A percentile compares a stretch with the other conserved stretches of the same genome.
phyloP scores from a whole-genome alignment of 2,888 invertebrate genomes.

The Exephanes ischioxanthus region DNA sequence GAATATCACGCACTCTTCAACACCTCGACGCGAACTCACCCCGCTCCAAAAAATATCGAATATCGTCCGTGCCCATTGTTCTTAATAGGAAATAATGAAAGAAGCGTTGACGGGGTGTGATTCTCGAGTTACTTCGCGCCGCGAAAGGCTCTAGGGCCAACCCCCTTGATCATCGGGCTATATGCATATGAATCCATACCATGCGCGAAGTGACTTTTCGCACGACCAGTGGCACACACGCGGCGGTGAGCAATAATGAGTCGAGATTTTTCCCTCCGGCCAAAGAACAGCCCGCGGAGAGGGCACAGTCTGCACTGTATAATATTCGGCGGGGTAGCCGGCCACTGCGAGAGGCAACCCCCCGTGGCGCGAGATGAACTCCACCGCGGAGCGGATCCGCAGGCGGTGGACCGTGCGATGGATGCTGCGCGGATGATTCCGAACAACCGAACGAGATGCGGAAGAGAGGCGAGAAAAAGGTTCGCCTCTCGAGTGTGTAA shows the following conservation, averaged over 20 bases:
- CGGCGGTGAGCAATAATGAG: slow-evolving; percentile 67
- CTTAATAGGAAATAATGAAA: slow-evolving; percentile 19
- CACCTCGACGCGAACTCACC: neutral
- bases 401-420: slow-evolving; percentile 69
- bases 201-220: slow-evolving; percentile 76
- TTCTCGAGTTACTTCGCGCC: neutral
- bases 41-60: slow-evolving; percentile 30
- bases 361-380: slow-evolving; percentile 64
- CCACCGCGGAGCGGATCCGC: slow-evolving; percentile 31
- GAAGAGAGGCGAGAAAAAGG: slow-evolving; percentile 55
- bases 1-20: too few species aligned
- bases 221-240: slow-evolving; percentile 73
- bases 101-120: slow-evolving; percentile 21
- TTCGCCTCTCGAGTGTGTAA: slow-evolving; percentile 40
- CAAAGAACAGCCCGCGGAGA: slow-evolving; percentile 4
- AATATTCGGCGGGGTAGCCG: slow-evolving; percentile 33
- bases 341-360: slow-evolving; percentile 51
- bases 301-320: neutral
- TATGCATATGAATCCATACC: slow-evolving; percentile 37
- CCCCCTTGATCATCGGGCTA: neutral
- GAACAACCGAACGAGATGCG: slow-evolving; percentile 47
- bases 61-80: slow-evolving; percentile 35
- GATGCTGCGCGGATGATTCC: slow-evolving; percentile 25
- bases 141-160: neutral
- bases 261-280: slow-evolving; percentile 59